A percentile compares a stretch with the other conserved stretches of the same genome.
phyloP scores from a whole-genome alignment of 2,113 vertebrate species.

The Hemibagrus wyckioides region DNA sequence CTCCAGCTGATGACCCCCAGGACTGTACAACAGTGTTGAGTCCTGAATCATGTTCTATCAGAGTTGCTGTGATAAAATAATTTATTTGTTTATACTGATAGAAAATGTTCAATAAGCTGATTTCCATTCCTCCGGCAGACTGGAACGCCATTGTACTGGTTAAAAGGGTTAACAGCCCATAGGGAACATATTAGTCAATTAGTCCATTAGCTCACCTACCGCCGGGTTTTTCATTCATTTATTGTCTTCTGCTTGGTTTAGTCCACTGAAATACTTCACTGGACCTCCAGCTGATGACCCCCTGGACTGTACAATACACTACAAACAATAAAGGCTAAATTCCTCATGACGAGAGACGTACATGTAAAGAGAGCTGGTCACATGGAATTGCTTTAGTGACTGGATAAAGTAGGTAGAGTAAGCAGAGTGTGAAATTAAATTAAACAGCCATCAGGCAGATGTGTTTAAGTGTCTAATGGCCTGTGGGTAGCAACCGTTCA shows the following conservation, averaged over 20 bases:
- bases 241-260: background rate
- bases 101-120: too few relatives aligned
- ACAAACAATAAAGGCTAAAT: background rate
- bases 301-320: background rate
- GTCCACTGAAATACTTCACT: background rate
- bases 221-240: background rate
- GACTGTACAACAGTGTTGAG: too few relatives aligned
- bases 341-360: background rate
- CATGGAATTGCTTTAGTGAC: background rate
- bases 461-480: background rate
- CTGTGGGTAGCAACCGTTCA: background rate
- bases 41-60: too few relatives aligned
- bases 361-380: background rate
- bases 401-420: background rate
- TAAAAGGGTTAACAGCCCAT: too few relatives aligned
- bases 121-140: too few relatives aligned
- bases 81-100: too few relatives aligned
- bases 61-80: too few relatives aligned
- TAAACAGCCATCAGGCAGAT: background rate
- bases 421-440: slow-evolving; percentile 10
- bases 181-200: background rate
- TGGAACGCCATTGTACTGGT: too few relatives aligned
- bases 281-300: too few relatives aligned
- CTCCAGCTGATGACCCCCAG: background rate
- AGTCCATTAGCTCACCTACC: background rate